Percentiles rank a stretch among this genome's conserved stretches.
Conservation (phyloP, 2,888 invertebrate species). For the Apomyelois bistriatella region DNA sequence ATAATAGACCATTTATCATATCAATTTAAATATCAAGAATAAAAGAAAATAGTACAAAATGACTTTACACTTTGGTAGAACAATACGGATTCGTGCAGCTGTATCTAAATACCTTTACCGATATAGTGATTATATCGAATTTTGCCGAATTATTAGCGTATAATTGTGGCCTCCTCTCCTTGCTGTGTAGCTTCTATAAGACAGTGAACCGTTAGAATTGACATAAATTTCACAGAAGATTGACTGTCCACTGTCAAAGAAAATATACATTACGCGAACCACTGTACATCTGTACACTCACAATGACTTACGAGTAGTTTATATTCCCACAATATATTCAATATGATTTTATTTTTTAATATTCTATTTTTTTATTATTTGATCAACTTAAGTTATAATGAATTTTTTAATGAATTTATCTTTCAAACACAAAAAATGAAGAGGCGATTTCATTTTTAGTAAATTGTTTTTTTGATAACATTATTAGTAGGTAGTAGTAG, state of each 20-base stretch:
- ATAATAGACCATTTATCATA: not conserved
- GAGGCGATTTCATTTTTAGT: too few species aligned
- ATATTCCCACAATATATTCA: too few species aligned
- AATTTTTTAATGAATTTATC: too few species aligned
- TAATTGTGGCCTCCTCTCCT: conserved; percentile 41
- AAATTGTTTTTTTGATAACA: too few species aligned
- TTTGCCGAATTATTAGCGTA: conserved; percentile 43
- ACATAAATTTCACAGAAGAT: conserved; percentile 14
- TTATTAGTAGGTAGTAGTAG: too few species aligned
- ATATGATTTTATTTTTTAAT: too few species aligned
- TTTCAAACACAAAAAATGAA: too few species aligned
- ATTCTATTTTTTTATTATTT: too few species aligned
- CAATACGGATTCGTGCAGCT: conserved; percentile 18
- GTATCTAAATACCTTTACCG: conserved; percentile 38
- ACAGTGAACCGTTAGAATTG: conserved; percentile 24
- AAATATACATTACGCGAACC: too few species aligned
- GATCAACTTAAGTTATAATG: too few species aligned
- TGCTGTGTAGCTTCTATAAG: conserved; percentile 25
- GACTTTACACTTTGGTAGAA: conserved; percentile 15
- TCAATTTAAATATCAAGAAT: conserved; percentile 2
- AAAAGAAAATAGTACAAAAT: conserved; percentile 16
- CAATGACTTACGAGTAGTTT: too few species aligned
- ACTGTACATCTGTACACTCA: too few species aligned
- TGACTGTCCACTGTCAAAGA: not conserved
- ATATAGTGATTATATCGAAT: conserved; percentile 45